Conservation (phyloP, 2,888 invertebrate genomes). For the Hyppa rectilinea region DNA sequence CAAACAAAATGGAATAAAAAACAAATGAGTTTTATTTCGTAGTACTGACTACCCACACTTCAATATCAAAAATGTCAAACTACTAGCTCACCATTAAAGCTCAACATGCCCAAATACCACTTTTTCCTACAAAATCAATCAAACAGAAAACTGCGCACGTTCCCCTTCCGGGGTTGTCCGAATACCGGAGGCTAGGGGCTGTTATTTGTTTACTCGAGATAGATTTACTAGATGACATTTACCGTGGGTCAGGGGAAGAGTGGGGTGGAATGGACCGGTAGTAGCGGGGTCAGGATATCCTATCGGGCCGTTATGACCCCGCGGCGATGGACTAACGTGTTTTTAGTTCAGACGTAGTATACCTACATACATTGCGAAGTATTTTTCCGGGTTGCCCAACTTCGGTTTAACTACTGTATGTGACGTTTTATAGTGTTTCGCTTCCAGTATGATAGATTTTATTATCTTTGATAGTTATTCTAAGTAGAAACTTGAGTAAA, state of each 20-base stretch:
- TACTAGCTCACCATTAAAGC: not conserved
- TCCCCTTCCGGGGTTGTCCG: conserved; percentile 15
- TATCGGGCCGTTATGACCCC: conserved; percentile 32
- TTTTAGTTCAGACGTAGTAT: conserved; percentile 31
- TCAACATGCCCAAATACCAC: not conserved
- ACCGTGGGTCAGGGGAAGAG: conserved; percentile 5
- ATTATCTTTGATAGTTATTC: not conserved
- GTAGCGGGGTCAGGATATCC: conserved; percentile 44
- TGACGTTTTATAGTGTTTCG: not conserved
- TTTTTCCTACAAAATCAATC: conserved; percentile 25
- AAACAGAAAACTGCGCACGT: conserved; percentile 20
- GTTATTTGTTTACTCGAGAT: conserved; percentile 55
- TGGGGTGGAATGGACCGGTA: conserved; percentile 9
- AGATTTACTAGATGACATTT: conserved; percentile 44
- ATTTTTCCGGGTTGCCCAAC: not conserved
- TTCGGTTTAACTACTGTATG: not conserved
- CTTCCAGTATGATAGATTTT: too few species aligned
- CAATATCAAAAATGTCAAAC: conserved; percentile 16
- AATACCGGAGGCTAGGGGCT: conserved; percentile 30
- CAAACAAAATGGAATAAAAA: too few species aligned
- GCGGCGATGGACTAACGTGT: conserved; percentile 19
- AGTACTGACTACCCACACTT: too few species aligned
- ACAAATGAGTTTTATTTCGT: too few species aligned
- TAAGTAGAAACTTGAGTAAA: not conserved
- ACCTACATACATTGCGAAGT: not conserved